A percentile compares a stretch with the other conserved stretches of the same genome.
Evolutionary conservation across 2,113 vertebrate genomes (phyloP).

Genomic region (Alosa alosa): DNA sequence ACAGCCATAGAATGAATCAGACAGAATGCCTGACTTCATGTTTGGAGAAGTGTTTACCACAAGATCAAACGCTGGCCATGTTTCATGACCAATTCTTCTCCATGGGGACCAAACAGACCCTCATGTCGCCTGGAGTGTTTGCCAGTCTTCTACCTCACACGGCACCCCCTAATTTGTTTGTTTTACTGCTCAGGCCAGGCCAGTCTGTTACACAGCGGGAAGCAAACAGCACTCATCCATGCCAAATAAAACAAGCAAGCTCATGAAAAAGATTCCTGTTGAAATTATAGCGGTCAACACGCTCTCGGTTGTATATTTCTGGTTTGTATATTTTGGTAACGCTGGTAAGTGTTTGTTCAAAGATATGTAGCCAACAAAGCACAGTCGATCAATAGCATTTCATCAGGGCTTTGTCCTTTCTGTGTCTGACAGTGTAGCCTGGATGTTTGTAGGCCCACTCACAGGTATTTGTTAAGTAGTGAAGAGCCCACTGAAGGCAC

Average conservation of each 20-base stretch:
- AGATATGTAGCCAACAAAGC: too few species aligned
- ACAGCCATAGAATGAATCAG: background rate
- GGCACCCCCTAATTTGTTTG: background rate
- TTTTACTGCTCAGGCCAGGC: background rate
- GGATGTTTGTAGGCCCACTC: background rate
- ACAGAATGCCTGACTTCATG: background rate
- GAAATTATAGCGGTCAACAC: background rate
- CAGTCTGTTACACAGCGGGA: background rate
- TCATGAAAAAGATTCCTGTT: background rate
- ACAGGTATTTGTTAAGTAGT: background rate
- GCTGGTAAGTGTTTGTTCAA: background rate
- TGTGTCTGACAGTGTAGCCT: background rate
- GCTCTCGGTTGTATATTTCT: background rate
- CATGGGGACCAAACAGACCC: background rate
- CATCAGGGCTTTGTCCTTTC: background rate
- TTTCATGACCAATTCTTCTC: background rate
- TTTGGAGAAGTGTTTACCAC: background rate
- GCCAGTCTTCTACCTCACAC: background rate
- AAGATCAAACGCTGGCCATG: background rate
- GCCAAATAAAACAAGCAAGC: background rate
- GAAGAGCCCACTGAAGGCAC: background rate
- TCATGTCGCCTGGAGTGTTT: background rate
- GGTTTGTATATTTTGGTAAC: background rate
- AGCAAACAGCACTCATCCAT: background rate
- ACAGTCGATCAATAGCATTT: background rate